Evolutionary conservation across 2,113 vertebrate genomes (phyloP), one percentile per base, ranked within the genome.

Genomic region (Chiloscyllium plagiosum): DNA sequence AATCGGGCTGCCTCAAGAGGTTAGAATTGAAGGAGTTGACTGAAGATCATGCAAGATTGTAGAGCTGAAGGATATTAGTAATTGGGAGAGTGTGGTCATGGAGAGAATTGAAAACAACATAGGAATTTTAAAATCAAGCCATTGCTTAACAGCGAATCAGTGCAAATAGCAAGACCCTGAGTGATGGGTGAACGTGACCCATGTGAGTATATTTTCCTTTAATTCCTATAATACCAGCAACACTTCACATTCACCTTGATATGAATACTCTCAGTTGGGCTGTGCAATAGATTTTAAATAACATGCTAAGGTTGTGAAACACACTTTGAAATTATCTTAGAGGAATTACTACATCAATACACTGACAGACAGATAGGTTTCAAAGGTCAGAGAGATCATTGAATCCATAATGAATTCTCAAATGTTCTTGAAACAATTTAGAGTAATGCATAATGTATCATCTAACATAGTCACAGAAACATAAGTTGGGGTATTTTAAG

Each of bases 361-460:
- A 76, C 69, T 95, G 94, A 95, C 33, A 47, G 68, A 95, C 69
- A 72, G 47, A 61, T 90, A 69, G 61, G 47, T 95, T 95, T 95
- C 94, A 72, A 72, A 76, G 94, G 42, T 95, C 69, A 95, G 68
- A 13, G 68, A 72, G 94, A 72, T 52, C 47, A 52, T 72, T 69
- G n/a, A 72, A 50, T 70, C 68, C 69, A 95, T 95, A 72, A 72
- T 52, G 68, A 50, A 50, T 72, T 66, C 4, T 95, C 42, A 72
- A 70, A 72, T 95, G 69, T 95, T 66, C 89, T 66, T 72, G 47
- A 52, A 72, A 95, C 47, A 76, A 76, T 65, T 70, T 50, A 70
- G 69, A 95, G 42, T 95, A 95, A 95, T 95, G 94, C 94, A 95
- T 72, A 95, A 95, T 76, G 42, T 95, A 76, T 95, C 47, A 72